Evolutionary conservation across 2,888 invertebrate species (phyloP).

Genomic region (Tuberolachnus salignus): DNA sequence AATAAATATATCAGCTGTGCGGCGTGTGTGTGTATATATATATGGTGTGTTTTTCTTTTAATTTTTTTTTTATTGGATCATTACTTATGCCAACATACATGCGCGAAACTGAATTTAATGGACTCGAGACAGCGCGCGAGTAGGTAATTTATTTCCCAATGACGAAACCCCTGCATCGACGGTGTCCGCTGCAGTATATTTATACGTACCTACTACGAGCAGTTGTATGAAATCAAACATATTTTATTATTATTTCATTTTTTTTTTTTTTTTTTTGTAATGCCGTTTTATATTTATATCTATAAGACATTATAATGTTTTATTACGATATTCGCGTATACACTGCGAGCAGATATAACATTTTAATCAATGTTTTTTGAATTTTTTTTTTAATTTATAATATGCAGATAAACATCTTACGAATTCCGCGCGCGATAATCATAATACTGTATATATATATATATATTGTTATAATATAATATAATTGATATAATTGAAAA

Average conservation of each 20-base stretch:
- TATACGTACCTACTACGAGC: background rate
- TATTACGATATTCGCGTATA: background rate
- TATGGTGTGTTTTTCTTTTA: background rate
- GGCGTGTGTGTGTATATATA: background rate
- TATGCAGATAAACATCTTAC: slow-evolving; percentile 7
- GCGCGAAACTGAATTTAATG: slow-evolving; percentile 45
- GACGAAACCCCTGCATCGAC: background rate
- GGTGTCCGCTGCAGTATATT: background rate
- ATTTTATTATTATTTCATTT: background rate
- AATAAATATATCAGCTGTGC: slow-evolving; percentile 42
- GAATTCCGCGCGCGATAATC: background rate
- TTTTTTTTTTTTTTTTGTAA: background rate
- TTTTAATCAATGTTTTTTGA: slow-evolving; percentile 13
- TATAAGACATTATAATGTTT: background rate
- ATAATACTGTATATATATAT: slow-evolving; percentile 1
- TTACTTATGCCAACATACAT: slow-evolving; percentile 40
- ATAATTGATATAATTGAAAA: slow-evolving; percentile 39
- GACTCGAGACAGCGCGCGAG: slow-evolving; percentile 11
- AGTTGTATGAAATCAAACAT: slow-evolving; percentile 15
- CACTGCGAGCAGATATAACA: slow-evolving; percentile 1
- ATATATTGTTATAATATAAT: too few species aligned
- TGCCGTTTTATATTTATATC: slow-evolving; percentile 17
- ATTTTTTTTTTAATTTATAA: too few species aligned
- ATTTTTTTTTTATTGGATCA: slow-evolving; percentile 34
- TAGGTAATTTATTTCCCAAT: slow-evolving; percentile 28